Evolutionary conservation across 2,113 vertebrate species (phyloP).

Genomic region (Pomatostomus ruficeps): DNA sequence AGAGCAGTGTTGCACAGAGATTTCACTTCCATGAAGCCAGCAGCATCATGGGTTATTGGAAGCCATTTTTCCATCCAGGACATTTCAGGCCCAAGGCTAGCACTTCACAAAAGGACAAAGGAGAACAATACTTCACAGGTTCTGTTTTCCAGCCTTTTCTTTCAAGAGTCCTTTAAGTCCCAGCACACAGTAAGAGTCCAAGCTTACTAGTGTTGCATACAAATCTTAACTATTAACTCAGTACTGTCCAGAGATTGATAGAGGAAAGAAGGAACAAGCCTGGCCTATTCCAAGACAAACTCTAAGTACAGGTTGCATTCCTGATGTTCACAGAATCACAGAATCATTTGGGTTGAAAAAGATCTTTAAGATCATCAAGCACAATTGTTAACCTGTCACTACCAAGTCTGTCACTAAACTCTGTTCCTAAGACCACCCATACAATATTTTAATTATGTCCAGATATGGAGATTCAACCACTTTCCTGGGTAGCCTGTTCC

Average conservation of each 20-base stretch:
- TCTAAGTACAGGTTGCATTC: background rate
- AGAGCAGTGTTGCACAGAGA: background rate
- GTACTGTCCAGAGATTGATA: background rate
- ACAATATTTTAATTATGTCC: background rate
- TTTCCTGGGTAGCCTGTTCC: background rate
- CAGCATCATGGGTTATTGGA: background rate
- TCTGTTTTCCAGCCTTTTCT: background rate
- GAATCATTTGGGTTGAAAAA: background rate
- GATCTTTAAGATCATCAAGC: background rate
- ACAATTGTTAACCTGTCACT: background rate
- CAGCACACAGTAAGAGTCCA: background rate
- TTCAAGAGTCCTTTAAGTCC: background rate
- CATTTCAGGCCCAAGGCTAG: slow-evolving; percentile 1
- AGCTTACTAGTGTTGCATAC: background rate
- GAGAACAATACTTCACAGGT: background rate
- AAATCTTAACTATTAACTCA: background rate
- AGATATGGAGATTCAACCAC: background rate
- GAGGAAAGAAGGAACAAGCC: background rate
- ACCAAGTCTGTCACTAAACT: background rate
- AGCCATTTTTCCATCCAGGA: background rate
- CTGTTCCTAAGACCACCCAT: background rate
- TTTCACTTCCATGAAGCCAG: background rate
- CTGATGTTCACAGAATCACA: background rate
- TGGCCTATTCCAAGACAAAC: background rate
- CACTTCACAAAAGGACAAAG: background rate